These are phyloP conservation scores for Lithophane socia DNA, from an alignment of 2,888 invertebrate genomes.

Conservation along the genomic window DNA sequence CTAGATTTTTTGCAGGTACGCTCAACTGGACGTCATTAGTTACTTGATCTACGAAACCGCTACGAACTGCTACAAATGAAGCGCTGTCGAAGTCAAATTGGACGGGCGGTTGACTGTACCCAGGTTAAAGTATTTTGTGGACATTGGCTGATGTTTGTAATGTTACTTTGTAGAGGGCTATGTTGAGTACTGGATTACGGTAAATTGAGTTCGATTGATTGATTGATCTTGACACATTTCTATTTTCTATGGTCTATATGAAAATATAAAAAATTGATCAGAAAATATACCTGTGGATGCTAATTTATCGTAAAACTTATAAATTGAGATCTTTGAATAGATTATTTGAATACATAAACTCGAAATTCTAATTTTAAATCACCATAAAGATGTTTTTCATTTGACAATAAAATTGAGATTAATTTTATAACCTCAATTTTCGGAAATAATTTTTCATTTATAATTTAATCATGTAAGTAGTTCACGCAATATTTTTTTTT, in stretches of 20 bases:
- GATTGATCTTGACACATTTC: not conserved
- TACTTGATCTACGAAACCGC: not conserved
- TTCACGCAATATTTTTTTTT: no score
- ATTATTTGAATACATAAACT: no score
- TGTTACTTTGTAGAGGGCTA: not conserved
- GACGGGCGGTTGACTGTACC: no score
- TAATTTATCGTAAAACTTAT: no score
- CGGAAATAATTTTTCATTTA: no score
- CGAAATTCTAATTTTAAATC: no score
- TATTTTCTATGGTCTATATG: not conserved
- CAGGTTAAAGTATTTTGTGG: not conserved
- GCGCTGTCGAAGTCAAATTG: not conserved
- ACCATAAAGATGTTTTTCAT: no score
- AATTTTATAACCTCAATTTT: no score
- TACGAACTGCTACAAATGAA: not conserved
- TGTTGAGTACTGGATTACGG: not conserved
- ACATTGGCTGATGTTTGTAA: not conserved
- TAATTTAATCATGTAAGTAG: no score
- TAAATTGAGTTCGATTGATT: not conserved
- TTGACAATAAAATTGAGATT: no score
- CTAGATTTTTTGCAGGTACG: constrained; percentile 19
- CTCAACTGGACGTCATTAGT: not conserved
- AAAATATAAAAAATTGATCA: not conserved
- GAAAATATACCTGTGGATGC: not conserved
- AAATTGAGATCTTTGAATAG: no score